Evolutionary conservation across 2,888 invertebrate genomes (phyloP).

Genomic region (Clostera curtula): DNA sequence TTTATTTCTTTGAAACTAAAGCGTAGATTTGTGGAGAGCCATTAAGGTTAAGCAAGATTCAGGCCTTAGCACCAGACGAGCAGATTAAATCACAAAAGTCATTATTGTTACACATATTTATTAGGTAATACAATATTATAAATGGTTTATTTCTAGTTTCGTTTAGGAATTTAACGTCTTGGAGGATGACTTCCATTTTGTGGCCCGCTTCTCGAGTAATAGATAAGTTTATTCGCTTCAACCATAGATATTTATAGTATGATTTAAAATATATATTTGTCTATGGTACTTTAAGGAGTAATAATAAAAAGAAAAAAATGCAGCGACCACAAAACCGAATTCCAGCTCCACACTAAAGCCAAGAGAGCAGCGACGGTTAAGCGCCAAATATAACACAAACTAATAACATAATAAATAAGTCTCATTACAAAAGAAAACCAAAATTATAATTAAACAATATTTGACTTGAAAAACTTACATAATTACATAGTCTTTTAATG

Average conservation of each 20-base stretch:
- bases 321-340: slow-evolving; percentile 1
- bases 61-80: slow-evolving; percentile 29
- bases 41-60: slow-evolving; percentile 17
- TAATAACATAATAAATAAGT: slow-evolving; percentile 46
- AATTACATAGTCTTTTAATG: slow-evolving; percentile 47
- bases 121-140: slow-evolving; percentile 17
- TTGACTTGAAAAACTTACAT: slow-evolving; percentile 52
- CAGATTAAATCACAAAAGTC: slow-evolving; percentile 23
- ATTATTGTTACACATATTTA: slow-evolving; percentile 22
- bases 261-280: no score
- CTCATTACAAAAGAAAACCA: slow-evolving; percentile 41
- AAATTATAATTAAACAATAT: slow-evolving; percentile 36
- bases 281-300: no score
- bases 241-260: no score
- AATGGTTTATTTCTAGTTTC: slow-evolving; percentile 17
- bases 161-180: slow-evolving; percentile 22
- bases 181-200: slow-evolving; percentile 8
- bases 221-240: no score
- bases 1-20: slow-evolving; percentile 12
- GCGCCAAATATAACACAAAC: slow-evolving; percentile 27
- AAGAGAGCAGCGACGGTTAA: slow-evolving; percentile 14
- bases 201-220: no score
- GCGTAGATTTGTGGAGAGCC: slow-evolving; percentile 10
- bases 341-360: slow-evolving; percentile 2
- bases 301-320: no score